Conservation (phyloP, 2,797 vertebrate species). For the Myotis daubentonii region DNA sequence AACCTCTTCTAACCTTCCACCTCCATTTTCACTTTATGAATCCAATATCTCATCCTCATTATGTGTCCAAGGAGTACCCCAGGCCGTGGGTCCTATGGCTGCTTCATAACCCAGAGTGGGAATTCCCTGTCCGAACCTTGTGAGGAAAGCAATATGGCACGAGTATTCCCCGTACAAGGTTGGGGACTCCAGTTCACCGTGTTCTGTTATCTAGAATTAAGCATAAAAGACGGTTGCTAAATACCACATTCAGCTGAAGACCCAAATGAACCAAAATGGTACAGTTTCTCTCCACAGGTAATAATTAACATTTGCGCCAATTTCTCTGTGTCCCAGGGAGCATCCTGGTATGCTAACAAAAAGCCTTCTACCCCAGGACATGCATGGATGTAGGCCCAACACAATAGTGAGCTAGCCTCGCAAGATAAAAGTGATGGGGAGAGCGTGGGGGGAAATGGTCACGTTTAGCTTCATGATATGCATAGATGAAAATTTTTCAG, state of each 20-base stretch:
- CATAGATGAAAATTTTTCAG: slow-evolving; percentile 40
- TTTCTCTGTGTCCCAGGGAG: slow-evolving; percentile 67
- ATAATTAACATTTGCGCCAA: slow-evolving; percentile 78
- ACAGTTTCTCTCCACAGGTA: slow-evolving; percentile 75
- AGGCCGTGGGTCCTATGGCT: neutral
- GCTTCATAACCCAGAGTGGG: neutral
- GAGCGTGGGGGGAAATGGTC: neutral
- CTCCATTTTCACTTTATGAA: neutral
- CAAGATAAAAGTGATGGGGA: neutral
- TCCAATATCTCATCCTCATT: neutral
- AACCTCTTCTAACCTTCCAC: neutral
- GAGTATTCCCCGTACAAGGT: neutral
- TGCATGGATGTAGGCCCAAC: slow-evolving; percentile 21
- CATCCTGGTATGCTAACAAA: slow-evolving; percentile 38
- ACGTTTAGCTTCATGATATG: neutral
- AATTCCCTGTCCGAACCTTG: neutral
- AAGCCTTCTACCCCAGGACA: slow-evolving; percentile 25
- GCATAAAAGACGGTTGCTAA: slow-evolving; percentile 72
- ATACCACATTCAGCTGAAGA: slow-evolving; percentile 76
- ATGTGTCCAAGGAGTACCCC: neutral
- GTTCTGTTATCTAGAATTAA: slow-evolving; percentile 74
- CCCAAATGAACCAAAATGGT: slow-evolving; percentile 79
- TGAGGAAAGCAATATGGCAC: neutral
- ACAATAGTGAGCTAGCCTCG: slow-evolving; percentile 51
- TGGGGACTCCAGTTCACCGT: slow-evolving; percentile 31